phyloP scores from a whole-genome alignment of 2,113 vertebrate genomes.

The Alexandromys fortis region DNA sequence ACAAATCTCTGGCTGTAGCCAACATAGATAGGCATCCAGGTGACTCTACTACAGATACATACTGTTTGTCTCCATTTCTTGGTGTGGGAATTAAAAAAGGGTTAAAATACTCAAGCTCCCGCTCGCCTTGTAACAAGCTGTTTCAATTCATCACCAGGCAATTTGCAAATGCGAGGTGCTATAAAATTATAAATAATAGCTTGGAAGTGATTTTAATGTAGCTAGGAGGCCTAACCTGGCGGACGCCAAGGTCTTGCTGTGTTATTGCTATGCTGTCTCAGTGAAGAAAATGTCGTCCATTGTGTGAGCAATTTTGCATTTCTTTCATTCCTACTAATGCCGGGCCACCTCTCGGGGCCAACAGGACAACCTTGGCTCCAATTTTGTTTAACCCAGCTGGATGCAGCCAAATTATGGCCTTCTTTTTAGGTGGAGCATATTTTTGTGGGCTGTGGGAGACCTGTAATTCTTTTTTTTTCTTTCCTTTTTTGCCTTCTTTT shows the following conservation, averaged over 20 bases:
- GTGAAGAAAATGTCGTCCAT: slow-evolving; percentile 53
- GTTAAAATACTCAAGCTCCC: slow-evolving; percentile 70
- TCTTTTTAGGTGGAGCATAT: slow-evolving; percentile 79
- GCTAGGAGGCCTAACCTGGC: slow-evolving; percentile 60
- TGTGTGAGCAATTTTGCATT: slow-evolving; percentile 66
- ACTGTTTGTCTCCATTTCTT: slow-evolving; percentile 38
- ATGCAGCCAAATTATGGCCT: slow-evolving; percentile 79
- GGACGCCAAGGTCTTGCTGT: slow-evolving; percentile 66
- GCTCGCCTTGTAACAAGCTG: slow-evolving; percentile 54
- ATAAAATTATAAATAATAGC: slow-evolving; percentile 79
- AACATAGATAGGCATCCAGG: neutral
- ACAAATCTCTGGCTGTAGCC: neutral
- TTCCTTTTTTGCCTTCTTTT: neutral
- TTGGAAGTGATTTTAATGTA: slow-evolving; percentile 69
- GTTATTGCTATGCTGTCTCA: slow-evolving; percentile 56
- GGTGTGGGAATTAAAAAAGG: slow-evolving; percentile 25
- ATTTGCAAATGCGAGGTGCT: slow-evolving; percentile 77
- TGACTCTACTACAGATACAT: neutral
- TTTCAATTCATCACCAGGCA: slow-evolving; percentile 64
- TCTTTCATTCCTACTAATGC: slow-evolving; percentile 68
- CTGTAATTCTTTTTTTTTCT: slow-evolving; percentile 73
- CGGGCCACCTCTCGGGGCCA: slow-evolving; percentile 71
- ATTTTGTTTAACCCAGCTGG: slow-evolving; percentile 78
- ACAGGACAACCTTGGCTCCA: slow-evolving; percentile 62
- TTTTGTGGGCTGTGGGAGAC: slow-evolving; percentile 78